These are phyloP conservation scores for Irena cyanogastra DNA, from an alignment of 2,113 vertebrate genomes.

Conservation along the genomic window DNA sequence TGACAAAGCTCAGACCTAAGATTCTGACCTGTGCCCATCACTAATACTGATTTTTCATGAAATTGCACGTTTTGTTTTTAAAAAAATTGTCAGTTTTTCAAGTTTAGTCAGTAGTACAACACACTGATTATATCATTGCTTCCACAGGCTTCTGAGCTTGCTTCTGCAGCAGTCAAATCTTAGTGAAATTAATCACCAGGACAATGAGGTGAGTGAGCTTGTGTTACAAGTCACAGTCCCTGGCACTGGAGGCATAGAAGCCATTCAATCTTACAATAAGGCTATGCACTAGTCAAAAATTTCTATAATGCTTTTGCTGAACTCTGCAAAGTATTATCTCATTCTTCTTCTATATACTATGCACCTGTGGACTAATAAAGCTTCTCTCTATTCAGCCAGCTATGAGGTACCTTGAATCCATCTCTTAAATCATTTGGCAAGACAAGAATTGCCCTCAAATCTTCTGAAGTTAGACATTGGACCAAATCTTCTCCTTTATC, in stretches of 20 bases:
- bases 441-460: background rate
- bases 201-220: conserved; percentile 80
- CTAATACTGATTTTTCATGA: background rate
- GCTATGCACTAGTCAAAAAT: background rate
- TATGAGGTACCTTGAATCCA: background rate
- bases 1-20: background rate
- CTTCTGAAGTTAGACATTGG: background rate
- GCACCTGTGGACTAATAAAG: background rate
- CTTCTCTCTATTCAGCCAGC: background rate
- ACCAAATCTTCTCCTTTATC: background rate
- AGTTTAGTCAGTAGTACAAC: background rate
- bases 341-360: background rate
- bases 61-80: background rate
- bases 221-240: background rate
- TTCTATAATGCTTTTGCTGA: background rate
- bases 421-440: background rate
- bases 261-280: background rate
- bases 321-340: background rate
- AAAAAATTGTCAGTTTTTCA: background rate
- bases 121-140: conserved; percentile 26
- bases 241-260: background rate
- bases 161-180: conserved; percentile 83
- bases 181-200: conserved; percentile 87
- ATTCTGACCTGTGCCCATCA: background rate
- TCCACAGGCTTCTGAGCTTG: conserved; percentile 79